Evolutionary conservation across 2,113 vertebrate species (phyloP), one percentile per base, ranked within the genome.

Genomic region (Trematomus loennbergii): DNA sequence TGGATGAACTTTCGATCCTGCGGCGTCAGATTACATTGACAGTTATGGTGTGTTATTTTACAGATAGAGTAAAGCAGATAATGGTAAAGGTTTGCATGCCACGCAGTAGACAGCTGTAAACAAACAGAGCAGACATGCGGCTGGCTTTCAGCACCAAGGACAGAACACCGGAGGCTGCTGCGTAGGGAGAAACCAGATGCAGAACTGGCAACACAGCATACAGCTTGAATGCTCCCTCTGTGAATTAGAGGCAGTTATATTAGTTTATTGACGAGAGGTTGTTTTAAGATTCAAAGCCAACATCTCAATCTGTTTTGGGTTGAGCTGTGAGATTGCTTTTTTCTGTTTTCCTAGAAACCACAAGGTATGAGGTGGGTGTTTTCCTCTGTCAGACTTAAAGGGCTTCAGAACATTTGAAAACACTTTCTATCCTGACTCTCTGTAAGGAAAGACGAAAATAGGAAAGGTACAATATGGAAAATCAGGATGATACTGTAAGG

Each of bases 141-240:
- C 62, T 72, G 60, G 20, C 33, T 71, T 46, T 75, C 87, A 90
- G 89, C 84, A 87, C 81, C 91, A 82, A 81, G 89, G 90, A 90
- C 91, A 87, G 79, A 63, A 77, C 53, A 1, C 68, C 53, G 13
- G 43, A 45, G 22, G 77, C 83, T 67, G 78, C 87, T 90, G 87
- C 89, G 91, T 52, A 86, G 67, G 75, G 67, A 17, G 1, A 65
- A 70, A 54, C 15, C 64, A 49, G 57, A 40, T 40, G 36, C 36
- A 8, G 58, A 53, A 72, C 83, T 78, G 60, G 62, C 43, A 8
- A 20, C 13, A 20, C 20, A 36, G 36, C 3, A 6, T 46, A 17
- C 50, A n/a, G 29, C 29, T 22, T 9, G 3, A 20, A 65, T 2
- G 50, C 10, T 2, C 13, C 29, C 40, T 13, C 17, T 49, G 5